Conservation (phyloP, 1,140 invertebrate species). For the Myzus persicae region DNA sequence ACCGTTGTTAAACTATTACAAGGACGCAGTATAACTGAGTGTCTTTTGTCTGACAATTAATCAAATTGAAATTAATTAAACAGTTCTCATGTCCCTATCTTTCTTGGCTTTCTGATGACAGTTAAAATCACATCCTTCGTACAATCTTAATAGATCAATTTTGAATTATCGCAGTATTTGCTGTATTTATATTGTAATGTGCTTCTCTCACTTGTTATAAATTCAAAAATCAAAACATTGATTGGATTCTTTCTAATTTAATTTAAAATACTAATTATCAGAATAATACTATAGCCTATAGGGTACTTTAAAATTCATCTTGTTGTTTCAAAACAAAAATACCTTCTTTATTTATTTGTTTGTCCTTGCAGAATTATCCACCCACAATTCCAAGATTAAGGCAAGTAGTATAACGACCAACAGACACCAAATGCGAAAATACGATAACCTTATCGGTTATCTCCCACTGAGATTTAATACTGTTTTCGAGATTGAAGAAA, state of each 20-base stretch:
- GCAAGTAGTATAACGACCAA: neutral
- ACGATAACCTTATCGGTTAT: neutral
- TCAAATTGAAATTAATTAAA: conserved; percentile 44
- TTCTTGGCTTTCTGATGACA: neutral
- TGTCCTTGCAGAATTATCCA: neutral
- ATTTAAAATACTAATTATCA: conserved; percentile 28
- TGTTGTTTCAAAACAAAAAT: neutral
- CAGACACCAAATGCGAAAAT: neutral
- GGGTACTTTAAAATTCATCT: neutral
- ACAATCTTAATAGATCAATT: neutral
- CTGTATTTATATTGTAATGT: neutral
- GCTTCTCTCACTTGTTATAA: neutral
- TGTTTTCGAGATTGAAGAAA: neutral
- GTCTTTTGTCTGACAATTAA: conserved; percentile 29
- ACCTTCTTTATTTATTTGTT: neutral
- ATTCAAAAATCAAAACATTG: neutral
- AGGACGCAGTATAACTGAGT: conserved; percentile 10
- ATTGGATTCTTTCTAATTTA: neutral
- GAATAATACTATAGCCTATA: neutral
- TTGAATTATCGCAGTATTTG: neutral
- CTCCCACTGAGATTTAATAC: neutral
- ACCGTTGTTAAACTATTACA: conserved; percentile 16
- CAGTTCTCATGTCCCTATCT: neutral
- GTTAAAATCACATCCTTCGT: neutral
- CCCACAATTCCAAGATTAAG: neutral